Base-by-base conservation (phyloP, 2,888 invertebrate genomes). In the Dicranocentrus wangi region DNA sequence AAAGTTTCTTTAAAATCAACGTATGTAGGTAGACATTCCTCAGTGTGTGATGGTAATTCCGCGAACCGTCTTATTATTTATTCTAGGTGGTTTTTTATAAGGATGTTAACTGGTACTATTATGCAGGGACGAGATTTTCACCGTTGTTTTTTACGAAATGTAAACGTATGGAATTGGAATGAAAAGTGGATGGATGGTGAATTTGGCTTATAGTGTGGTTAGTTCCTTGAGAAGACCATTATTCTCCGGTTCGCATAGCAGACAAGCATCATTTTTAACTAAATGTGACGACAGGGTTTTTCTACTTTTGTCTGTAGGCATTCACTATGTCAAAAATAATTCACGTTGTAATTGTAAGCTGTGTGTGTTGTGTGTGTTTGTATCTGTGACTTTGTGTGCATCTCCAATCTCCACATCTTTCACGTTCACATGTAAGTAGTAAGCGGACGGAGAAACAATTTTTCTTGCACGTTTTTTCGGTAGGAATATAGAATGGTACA, bases 181-280 rank as follows among this genome's bases (percentile, higher is more conserved):
- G 75, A 32, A 68, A 58, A 65, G 65, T 51, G 65, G 73, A 70
- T 51, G 58, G 65, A 23, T 61, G 27, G 66, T 39, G 28, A 28
- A 39, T 28, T 25, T 1, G 1, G 2, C 27, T 21, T 17, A 39
- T 27, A 32, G 23, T 39, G 72, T 42, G 43, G 66, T 80, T 68
- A 69, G 68, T 75, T 81, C 63, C 75, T 76, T 81, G 81, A 68
- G 81, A 63, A 75, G 70, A 81, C 73, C 69, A 81, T 81, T 81
- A 81, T 81, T 81, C 81, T 81, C 81, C 81, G 81, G 81, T 81
- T 81, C 81, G 81, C 70, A 81, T 75, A 81, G 75, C 81, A 81
- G 81, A 81, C 75, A 65, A 79, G 32, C 65, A 71, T 79, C 68
- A 60, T 42, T 27, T 17, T 70, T 70, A 55, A 66, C 27, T 53